Conservation (phyloP, 2,888 invertebrate genomes). For the Tenodera sinensis region DNA sequence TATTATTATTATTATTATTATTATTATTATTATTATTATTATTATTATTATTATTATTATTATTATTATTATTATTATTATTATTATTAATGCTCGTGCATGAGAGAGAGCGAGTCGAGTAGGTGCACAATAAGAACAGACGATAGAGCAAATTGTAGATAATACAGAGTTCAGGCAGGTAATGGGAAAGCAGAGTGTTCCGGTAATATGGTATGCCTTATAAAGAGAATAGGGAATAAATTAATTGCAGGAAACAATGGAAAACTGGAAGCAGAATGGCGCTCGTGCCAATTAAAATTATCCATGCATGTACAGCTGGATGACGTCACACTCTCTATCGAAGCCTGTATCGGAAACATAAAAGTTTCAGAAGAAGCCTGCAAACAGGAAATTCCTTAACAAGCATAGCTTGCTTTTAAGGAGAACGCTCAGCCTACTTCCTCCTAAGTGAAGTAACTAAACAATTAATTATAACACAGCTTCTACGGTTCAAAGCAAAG, state of each 20-base stretch:
- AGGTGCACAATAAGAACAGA: too few species aligned
- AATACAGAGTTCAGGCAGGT: too few species aligned
- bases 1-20: too few species aligned
- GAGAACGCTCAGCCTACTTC: not conserved
- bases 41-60: too few species aligned
- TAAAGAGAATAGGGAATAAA: not conserved
- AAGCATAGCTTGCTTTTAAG: not conserved
- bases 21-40: too few species aligned
- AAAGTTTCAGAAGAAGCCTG: not conserved
- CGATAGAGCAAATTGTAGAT: too few species aligned
- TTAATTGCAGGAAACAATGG: not conserved
- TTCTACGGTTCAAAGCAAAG: too few species aligned
- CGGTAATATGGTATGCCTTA: not conserved
- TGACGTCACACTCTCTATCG: not conserved
- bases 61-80: too few species aligned
- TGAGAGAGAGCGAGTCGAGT: too few species aligned
- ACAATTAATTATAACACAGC: too few species aligned
- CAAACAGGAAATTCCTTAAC: not conserved
- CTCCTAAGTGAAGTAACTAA: too few species aligned
- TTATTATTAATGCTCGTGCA: too few species aligned
- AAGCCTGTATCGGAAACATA: not conserved
- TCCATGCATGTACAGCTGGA: not conserved
- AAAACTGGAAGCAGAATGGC: not conserved
- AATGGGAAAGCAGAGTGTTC: not conserved
- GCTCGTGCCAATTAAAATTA: not conserved